Base-by-base conservation (phyloP, 1,140 invertebrate genomes). In the Nasonia longicornis region DNA sequence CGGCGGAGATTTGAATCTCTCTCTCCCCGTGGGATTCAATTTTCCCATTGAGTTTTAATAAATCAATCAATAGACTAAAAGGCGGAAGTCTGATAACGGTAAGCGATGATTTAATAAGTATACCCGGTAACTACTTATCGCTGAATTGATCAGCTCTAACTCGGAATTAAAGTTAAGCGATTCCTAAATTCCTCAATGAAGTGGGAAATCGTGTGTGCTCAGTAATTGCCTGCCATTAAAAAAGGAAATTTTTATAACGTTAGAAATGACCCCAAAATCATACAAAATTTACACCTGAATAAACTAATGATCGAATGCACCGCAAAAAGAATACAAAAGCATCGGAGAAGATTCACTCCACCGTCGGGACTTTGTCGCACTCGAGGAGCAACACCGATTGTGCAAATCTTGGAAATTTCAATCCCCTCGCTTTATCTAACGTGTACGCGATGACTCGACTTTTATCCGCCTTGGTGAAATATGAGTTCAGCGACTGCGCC, bases 61-160 rank as follows among this genome's bases (percentile, higher is more conserved):
- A 63, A 75, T 75, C 52, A 35, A n/a, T 58, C 6, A 58, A 73
- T 75, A 35, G 22, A 58, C 63, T 35, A 75, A 58, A 35, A 10
- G 70, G 20, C 70, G 70, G 31, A 69, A 48, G 71, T 29, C 45
- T 16, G 71, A 73, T 75, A 75, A 75, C 73, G 52, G 48, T 75
- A 75, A 20, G 16, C 52, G 48, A 75, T 75, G 73, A 75, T 75
- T 75, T 75, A 75, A 75, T 75, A 63, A 75, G 26, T 75, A 42
- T 42, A 75, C 52, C 26, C 73, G 14, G 16, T 1, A 63, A 58
- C 52, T 35, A 8, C 52, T 63, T 75, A 75, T 75, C 73, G 48
- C 11, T 6, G 29, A 75, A 75, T 63, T n/a, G 31, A 75, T 75
- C 73, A 38, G 26, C 52, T 2, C 71, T 52, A 73, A 73, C 38